Conservation (phyloP, 2,797 vertebrate species). For the Borostomias antarcticus region DNA sequence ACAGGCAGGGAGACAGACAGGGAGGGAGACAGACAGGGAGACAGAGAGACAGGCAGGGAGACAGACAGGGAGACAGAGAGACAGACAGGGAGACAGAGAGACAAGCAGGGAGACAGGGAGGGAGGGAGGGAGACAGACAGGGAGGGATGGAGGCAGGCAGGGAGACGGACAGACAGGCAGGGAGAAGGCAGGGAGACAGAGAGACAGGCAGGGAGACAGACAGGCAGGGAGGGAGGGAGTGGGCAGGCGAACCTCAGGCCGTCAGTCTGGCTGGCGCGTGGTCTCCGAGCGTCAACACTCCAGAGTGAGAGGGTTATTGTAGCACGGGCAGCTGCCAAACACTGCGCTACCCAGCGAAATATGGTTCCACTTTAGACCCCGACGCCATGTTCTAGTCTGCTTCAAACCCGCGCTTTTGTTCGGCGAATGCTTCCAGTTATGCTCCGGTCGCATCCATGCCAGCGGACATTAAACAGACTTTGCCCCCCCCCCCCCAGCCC, state of each 20-base stretch:
- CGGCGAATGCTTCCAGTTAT: constrained; percentile 61
- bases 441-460: constrained; percentile 32
- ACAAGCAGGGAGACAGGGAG: background rate
- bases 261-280: constrained; percentile 52
- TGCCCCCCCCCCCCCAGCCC: no score
- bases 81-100: background rate
- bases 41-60: background rate
- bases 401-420: constrained; percentile 54
- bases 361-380: constrained; percentile 68
- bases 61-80: background rate
- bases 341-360: constrained; percentile 65
- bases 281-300: constrained; percentile 56
- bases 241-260: background rate
- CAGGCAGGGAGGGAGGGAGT: background rate
- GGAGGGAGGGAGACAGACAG: background rate
- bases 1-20: constrained; percentile 3
- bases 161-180: constrained; percentile 34
- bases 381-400: constrained; percentile 64
- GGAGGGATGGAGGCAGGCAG: constrained; percentile 30
- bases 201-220: constrained; percentile 1
- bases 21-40: background rate
- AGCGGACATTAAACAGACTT: constrained; percentile 57
- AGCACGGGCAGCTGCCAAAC: constrained; percentile 61
- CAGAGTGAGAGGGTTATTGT: constrained; percentile 56
- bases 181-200: no score